Percentiles rank a stretch among this genome's conserved stretches.
Evolutionary conservation across 2,797 vertebrate genomes (phyloP).

Genomic region (Petrocephalus schoutedeni): DNA sequence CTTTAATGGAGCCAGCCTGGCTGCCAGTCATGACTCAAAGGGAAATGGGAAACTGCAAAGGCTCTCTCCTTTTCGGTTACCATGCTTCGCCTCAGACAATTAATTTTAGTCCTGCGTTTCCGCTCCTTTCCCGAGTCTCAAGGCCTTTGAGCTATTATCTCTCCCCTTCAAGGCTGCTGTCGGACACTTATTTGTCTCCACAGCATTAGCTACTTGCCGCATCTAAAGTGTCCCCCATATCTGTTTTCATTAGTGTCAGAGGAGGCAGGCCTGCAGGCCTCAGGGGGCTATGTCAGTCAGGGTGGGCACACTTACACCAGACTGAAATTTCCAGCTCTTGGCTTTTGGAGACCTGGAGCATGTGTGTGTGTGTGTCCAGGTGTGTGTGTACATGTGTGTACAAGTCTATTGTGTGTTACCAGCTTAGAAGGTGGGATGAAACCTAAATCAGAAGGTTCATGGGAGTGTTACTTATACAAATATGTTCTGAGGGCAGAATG

Average conservation of each 20-base stretch:
- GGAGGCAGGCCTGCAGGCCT: background rate
- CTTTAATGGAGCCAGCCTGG: background rate
- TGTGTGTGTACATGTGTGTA: background rate
- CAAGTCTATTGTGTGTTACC: background rate
- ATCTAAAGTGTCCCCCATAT: constrained; percentile 14
- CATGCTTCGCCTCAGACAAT: constrained; percentile 10
- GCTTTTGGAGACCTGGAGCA: background rate
- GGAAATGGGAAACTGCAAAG: constrained; percentile 9
- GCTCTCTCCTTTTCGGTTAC: background rate
- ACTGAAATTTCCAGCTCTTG: background rate
- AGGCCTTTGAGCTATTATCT: constrained; percentile 3
- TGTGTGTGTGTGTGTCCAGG: background rate
- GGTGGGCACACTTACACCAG: background rate
- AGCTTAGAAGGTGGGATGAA: background rate
- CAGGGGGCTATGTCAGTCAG: background rate
- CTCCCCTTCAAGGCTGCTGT: constrained; percentile 5
- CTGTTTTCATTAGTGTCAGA: constrained; percentile 23
- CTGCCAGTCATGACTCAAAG: background rate
- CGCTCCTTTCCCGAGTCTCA: background rate
- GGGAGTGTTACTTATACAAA: no score
- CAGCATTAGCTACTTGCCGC: background rate
- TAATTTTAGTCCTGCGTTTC: constrained; percentile 5
- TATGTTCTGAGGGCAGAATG: no score
- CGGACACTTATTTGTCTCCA: background rate
- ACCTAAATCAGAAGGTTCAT: background rate